Percentiles rank a stretch among this genome's conserved stretches.
phyloP scores from a whole-genome alignment of 2,113 vertebrate genomes.

The Rhynchomys soricoides region DNA sequence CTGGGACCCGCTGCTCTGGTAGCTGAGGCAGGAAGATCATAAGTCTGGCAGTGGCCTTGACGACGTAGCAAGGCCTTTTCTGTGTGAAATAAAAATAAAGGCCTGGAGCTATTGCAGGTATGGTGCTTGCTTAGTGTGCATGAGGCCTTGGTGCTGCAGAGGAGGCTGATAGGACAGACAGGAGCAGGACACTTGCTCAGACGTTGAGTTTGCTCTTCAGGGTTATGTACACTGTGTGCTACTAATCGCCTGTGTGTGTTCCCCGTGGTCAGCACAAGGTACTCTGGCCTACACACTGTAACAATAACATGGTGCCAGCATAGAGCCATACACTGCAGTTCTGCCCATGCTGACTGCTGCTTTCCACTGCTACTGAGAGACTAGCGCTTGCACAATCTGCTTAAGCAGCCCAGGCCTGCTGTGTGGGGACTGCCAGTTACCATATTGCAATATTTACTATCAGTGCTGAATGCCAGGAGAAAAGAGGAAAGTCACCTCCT shows the following conservation, averaged over 20 bases:
- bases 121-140: neutral
- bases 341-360: neutral
- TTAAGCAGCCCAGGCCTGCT: neutral
- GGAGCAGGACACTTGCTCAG: neutral
- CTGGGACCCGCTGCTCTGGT: neutral
- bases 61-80: neutral
- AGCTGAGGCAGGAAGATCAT: neutral
- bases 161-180: neutral
- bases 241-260: neutral
- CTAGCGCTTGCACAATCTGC: neutral
- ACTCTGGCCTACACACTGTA: neutral
- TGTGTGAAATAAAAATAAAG: neutral
- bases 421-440: neutral
- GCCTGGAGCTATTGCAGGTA: neutral
- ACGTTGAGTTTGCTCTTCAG: neutral
- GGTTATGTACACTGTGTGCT: neutral
- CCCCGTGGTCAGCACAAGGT: neutral
- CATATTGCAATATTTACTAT: neutral
- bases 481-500: neutral
- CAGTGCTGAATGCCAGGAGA: neutral
- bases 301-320: neutral
- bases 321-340: neutral
- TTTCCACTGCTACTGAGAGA: neutral
- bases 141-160: neutral
- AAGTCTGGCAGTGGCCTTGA: neutral